Base-by-base conservation (phyloP, 1,140 invertebrate genomes). In the Nixonia krombeini region DNA sequence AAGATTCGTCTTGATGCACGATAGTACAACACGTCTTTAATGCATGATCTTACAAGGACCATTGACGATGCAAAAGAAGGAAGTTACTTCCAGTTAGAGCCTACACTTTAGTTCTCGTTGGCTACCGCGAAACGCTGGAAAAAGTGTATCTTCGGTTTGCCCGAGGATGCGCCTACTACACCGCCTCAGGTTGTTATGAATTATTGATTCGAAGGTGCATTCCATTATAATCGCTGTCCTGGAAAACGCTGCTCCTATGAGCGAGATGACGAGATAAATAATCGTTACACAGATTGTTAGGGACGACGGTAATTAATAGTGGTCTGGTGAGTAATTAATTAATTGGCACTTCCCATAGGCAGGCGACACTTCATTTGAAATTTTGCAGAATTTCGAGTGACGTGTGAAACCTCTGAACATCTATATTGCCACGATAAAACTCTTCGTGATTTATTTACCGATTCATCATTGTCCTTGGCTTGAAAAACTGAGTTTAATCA, bases 181-280 rank as follows among this genome's bases (percentile, higher is more conserved):
- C 15, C 23, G 21, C 35, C 47, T 41, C 25, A 26, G 52, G 56
- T 31, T 46, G 45, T 55, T 65, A 70, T 65, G 67, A 70, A 70
- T 70, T 70, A 70, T 70, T 70, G 55, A 70, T 65, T 61, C 51
- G 44, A 31, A 33, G 10, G 50, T 31, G 37, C 67, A 70, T 70
- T 70, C 67, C 67, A 70, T 70, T 65, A 65, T 61, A 70, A 70
- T 65, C 45, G 55, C 25, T 18, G 25, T 23, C 31, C 40, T 47
- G 35, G 49, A 4, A 8, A 12, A 31, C 29, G 29, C 55, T n/a
- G 16, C 37, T 28, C n/a, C 15, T 28, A 10, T 26, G 52, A 18
- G 18, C 33, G 18, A 31, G 25, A 37, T 31, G 31, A n/a, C 28
- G 37, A 26, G 49, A 51, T 33, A 33, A 33, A 33, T 33, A 33